Conservation (phyloP, 1,140 invertebrate genomes). For the Holcopasites calliopsidis region DNA sequence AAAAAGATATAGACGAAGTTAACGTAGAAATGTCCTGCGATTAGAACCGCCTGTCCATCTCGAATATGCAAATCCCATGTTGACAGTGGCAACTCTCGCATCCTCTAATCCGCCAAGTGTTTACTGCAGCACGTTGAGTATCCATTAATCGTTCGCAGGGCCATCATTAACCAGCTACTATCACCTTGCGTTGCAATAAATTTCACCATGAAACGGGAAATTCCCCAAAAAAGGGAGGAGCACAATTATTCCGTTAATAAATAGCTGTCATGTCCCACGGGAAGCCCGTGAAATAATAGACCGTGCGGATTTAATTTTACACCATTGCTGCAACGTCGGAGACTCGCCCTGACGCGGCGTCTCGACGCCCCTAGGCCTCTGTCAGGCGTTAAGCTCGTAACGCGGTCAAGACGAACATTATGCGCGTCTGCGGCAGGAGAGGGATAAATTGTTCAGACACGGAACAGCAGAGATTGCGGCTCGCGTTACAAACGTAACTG, state of each 20-base stretch:
- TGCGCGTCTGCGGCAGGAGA: constrained; percentile 31
- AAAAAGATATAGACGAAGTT: not conserved
- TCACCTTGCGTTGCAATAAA: not conserved
- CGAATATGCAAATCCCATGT: not conserved
- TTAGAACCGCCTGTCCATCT: not conserved
- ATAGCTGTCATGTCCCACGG: not conserved
- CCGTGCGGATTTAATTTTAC: constrained; percentile 6
- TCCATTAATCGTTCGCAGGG: not conserved
- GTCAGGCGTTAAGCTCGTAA: constrained; percentile 30
- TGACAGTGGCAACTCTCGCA: not conserved
- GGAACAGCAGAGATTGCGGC: constrained; percentile 32
- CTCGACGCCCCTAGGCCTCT: not conserved
- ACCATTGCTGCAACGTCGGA: not conserved
- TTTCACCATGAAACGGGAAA: not conserved
- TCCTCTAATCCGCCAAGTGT: not conserved
- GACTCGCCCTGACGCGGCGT: not conserved
- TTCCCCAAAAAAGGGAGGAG: not conserved
- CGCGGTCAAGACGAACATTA: constrained; percentile 54
- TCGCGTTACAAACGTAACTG: constrained; percentile 47
- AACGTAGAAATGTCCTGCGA: not conserved
- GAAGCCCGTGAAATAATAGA: not conserved
- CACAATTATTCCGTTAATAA: not conserved
- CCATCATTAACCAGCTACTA: not conserved
- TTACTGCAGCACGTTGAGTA: not conserved
- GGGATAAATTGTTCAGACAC: constrained; percentile 41